phyloP scores from a whole-genome alignment of 1,140 invertebrate species.

The Pogonomyrmex californicus region DNA sequence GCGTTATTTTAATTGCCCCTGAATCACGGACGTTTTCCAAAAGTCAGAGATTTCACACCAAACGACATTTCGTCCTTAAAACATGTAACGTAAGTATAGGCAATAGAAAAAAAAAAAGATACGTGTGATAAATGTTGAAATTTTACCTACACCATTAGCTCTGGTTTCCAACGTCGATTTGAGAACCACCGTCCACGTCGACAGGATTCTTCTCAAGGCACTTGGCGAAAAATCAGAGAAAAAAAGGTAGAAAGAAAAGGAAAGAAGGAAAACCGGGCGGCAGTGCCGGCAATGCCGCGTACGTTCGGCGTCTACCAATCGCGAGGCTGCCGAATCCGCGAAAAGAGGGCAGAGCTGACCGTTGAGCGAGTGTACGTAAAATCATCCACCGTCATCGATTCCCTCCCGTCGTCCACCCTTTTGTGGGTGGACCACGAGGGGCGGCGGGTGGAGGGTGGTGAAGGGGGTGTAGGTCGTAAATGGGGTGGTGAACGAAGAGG shows the following conservation, averaged over 20 bases:
- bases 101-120: neutral
- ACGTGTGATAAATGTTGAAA: neutral
- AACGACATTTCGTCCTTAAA: constrained; percentile 27
- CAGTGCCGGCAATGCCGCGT: constrained; percentile 49
- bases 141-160: constrained; percentile 51
- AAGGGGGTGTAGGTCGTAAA: constrained; percentile 36
- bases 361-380: constrained; percentile 77
- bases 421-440: constrained; percentile 72
- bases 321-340: constrained; percentile 75
- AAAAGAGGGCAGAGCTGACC: constrained; percentile 76
- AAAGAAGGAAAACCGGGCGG: constrained; percentile 28
- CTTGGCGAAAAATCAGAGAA: constrained; percentile 4
- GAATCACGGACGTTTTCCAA: constrained; percentile 48
- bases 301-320: constrained; percentile 60
- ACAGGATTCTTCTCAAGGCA: constrained; percentile 47
- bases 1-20: constrained; percentile 63
- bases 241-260: neutral
- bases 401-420: constrained; percentile 77
- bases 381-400: constrained; percentile 83
- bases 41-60: constrained; percentile 56
- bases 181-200: neutral
- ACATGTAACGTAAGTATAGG: neutral
- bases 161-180: constrained; percentile 46
- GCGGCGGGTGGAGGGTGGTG: constrained; percentile 41
- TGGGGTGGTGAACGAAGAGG: constrained; percentile 58